Evolutionary conservation across 2,113 vertebrate genomes (phyloP), one percentile per base, ranked within the genome.

Genomic region (Alces alces): DNA sequence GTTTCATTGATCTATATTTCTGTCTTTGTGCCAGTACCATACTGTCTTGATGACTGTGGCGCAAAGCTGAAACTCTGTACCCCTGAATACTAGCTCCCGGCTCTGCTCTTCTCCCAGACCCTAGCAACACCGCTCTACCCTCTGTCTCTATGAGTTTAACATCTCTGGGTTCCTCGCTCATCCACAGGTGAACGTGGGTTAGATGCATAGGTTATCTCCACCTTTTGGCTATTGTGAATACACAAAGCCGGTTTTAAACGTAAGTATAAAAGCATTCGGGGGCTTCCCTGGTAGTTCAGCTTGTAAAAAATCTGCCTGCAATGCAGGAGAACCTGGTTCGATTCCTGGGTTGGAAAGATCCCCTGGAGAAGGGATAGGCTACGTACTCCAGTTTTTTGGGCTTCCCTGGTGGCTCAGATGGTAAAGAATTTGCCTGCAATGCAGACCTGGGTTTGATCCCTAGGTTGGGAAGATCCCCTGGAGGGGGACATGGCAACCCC

Each of bases 181-280:
- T 47, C 16, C 13, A 25, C 7, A 0, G 3, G 7, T 4, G 16
- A 70, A 39, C 1, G 10, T 70, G 66, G 19, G n/a, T 39, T 70
- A 70, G 76, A 73, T 16, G 27, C 27, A 16, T 78, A n/a, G 12
- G 14, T 57, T 85, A 16, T 58, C 76, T 80, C 50, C 4, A 50
- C 7, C 7, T 89, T 89, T 84, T 58, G 50, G 33, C 50, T 66
- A 19, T 79, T 80, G 27, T 28, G 55, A 55, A 64, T 88, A 78
- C 39, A 45, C 52, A 70, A 83, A 14, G 39, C 17, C 6, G 15
- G 23, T 83, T 97, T 92, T 84, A 94, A 84, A 55, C 27, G 9
- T n/a, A 93, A 64, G 83, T 66, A 28, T 87, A 78, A 84, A 93
- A 93, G n/a, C 21, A n/a, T 43, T 4, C 23, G 66, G 10, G 10